Conservation (phyloP, 2,797 vertebrate species). For the Cynodonichthys magdalenae region DNA sequence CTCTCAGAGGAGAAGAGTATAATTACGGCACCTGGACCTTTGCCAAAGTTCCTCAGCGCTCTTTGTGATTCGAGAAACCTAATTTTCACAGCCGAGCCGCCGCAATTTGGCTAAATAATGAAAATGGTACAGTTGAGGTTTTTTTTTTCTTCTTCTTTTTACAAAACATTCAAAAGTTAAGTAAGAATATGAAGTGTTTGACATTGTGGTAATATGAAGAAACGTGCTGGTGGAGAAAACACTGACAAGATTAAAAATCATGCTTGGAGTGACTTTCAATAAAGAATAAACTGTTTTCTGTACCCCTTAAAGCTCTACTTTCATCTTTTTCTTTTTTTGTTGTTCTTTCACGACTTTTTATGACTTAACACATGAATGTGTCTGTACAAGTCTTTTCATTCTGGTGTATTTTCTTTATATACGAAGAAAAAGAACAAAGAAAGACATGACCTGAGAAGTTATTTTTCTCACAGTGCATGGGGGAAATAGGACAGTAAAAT, state of each 20-base stretch:
- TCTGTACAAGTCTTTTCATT: background rate
- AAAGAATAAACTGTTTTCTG: slow-evolving; percentile 10
- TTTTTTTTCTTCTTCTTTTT: slow-evolving; percentile 3
- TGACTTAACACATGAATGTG: background rate
- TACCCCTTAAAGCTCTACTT: background rate
- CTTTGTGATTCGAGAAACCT: slow-evolving; percentile 53
- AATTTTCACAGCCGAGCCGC: slow-evolving; percentile 42
- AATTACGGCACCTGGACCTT: slow-evolving; percentile 62
- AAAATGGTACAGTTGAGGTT: slow-evolving; percentile 30
- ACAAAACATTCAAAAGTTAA: slow-evolving; percentile 18
- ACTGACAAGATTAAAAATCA: background rate
- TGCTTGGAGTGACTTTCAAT: too few relatives aligned
- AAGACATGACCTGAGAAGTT: slow-evolving; percentile 9
- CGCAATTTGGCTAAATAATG: slow-evolving; percentile 40
- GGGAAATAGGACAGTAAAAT: slow-evolving; percentile 32
- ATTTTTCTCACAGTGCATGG: slow-evolving; percentile 24
- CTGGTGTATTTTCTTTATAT: slow-evolving; percentile 12
- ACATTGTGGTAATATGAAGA: background rate
- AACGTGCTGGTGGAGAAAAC: background rate
- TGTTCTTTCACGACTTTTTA: background rate
- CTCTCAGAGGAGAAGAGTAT: slow-evolving; percentile 53
- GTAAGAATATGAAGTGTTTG: slow-evolving; percentile 16
- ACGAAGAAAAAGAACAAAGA: slow-evolving; percentile 9
- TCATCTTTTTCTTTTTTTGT: background rate
- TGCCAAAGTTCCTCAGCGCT: slow-evolving; percentile 38